Conservation (phyloP, 2,797 vertebrate genomes). For the Alauda arvensis region DNA sequence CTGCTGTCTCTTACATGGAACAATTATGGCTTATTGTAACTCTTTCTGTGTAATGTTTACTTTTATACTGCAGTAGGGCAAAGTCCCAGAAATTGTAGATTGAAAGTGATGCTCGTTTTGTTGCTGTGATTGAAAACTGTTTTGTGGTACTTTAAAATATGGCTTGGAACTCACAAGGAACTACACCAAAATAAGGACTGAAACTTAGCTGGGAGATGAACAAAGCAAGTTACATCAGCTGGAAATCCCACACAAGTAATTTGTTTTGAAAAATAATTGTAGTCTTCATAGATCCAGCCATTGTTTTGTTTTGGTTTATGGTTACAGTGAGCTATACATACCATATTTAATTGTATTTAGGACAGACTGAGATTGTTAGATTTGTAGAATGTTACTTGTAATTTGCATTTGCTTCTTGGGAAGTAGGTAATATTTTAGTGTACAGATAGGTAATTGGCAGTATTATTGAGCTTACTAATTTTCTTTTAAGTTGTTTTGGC, state of each 20-base stretch:
- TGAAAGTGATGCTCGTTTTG: neutral
- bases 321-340: neutral
- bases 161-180: neutral
- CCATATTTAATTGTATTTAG: neutral
- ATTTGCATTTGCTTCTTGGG: neutral
- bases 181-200: neutral
- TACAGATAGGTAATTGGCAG: neutral
- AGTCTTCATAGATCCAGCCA: neutral
- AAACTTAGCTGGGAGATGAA: neutral
- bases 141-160: neutral
- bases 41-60: neutral
- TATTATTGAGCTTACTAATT: neutral
- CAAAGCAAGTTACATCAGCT: neutral
- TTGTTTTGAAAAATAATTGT: neutral
- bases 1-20: neutral
- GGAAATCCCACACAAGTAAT: neutral
- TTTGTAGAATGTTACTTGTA: neutral
- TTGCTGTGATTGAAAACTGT: neutral
- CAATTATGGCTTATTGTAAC: fast-evolving
- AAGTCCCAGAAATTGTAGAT: neutral
- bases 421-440: neutral
- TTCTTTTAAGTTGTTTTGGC: neutral
- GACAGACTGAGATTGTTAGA: neutral
- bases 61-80: neutral
- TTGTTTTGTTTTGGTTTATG: neutral